phyloP scores from a whole-genome alignment of 2,797 vertebrate species.

The Ciconia nigra region DNA sequence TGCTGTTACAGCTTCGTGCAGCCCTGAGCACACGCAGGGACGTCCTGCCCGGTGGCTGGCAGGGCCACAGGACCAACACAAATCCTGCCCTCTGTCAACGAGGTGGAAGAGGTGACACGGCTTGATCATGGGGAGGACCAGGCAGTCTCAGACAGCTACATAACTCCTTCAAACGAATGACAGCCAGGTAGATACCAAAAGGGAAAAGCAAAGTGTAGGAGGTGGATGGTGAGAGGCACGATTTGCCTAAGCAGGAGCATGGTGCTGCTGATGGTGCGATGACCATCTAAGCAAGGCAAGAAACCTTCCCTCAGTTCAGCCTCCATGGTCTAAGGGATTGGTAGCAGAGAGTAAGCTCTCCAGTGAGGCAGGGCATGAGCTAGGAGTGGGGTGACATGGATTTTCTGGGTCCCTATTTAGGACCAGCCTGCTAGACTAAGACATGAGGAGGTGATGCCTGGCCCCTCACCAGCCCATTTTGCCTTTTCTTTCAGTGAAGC shows the following conservation, averaged over 20 bases:
- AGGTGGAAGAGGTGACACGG: background rate
- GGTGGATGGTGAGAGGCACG: background rate
- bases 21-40: fast-evolving
- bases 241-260: background rate
- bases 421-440: background rate
- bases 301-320: background rate
- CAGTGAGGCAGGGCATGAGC: background rate
- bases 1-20: fast-evolving
- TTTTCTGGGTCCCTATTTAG: background rate
- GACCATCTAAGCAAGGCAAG: background rate
- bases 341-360: background rate
- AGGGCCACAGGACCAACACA: background rate
- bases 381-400: background rate
- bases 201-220: background rate
- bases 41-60: background rate
- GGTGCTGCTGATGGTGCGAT: too few relatives aligned
- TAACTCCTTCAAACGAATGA: background rate
- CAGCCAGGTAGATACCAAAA: background rate
- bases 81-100: background rate
- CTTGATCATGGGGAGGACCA: background rate
- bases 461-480: fast-evolving
- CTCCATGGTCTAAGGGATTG: background rate
- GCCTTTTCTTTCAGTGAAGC: background rate
- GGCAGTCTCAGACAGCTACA: background rate
- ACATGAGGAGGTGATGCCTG: fast-evolving